Evolutionary conservation across 2,797 vertebrate genomes (phyloP).

Genomic region (Hydrocynus forskahlii): DNA sequence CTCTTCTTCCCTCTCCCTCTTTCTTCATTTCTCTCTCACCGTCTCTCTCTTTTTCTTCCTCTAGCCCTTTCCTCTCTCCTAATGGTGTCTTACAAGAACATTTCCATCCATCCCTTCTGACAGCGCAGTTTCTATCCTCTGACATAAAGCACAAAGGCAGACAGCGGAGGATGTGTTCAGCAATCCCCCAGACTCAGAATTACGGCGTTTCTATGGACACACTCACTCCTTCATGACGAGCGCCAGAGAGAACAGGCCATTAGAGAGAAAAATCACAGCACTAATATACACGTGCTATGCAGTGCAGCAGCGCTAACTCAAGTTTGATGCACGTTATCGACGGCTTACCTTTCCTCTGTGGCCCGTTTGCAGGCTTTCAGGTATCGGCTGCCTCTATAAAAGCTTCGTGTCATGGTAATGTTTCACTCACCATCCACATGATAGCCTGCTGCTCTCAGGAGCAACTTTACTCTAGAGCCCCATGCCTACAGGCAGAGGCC

Average conservation of each 20-base stretch:
- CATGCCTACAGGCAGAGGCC: neutral
- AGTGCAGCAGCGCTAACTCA: neutral
- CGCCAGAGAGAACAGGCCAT: conserved; percentile 13
- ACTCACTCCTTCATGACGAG: conserved; percentile 22
- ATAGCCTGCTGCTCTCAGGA: conserved; percentile 3
- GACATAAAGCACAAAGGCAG: conserved; percentile 35
- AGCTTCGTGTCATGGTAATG: neutral
- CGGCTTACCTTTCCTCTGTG: conserved; percentile 6
- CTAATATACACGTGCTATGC: conserved; percentile 4
- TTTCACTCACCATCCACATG: neutral
- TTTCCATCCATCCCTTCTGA: conserved; percentile 26
- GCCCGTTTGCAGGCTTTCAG: neutral
- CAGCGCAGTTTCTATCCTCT: conserved; percentile 8
- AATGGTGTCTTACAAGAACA: conserved; percentile 15
- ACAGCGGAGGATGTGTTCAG: conserved; percentile 18
- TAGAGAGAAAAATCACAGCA: conserved; percentile 19
- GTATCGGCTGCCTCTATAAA: conserved; percentile 10
- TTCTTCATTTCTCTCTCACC: neutral
- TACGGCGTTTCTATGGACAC: conserved; percentile 25
- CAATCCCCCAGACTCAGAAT: conserved; percentile 39
- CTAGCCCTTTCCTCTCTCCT: neutral
- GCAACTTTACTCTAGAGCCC: neutral
- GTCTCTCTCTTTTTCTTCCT: neutral
- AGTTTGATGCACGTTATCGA: conserved; percentile 14
- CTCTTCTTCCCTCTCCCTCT: neutral